These are phyloP conservation scores for Diarsia dahlii DNA, from an alignment of 2,888 invertebrate genomes.

Conservation along the genomic window DNA sequence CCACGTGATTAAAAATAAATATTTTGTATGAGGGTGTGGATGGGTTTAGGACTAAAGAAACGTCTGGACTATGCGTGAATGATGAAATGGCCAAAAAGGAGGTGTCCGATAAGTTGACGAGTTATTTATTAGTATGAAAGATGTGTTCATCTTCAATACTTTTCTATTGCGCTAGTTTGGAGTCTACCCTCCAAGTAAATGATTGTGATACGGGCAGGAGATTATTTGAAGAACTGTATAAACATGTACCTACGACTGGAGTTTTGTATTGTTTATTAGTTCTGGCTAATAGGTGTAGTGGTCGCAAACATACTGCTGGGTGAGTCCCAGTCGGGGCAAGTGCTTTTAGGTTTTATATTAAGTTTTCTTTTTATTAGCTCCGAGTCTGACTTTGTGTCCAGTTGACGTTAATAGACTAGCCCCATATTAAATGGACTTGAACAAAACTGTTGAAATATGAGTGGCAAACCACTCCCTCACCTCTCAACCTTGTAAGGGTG, in stretches of 20 bases:
- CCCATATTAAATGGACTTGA: no score
- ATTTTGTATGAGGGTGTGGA: not conserved
- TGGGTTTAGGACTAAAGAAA: not conserved
- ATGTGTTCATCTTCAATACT: no score
- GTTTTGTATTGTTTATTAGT: not conserved
- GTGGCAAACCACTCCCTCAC: not conserved
- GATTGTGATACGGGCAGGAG: no score
- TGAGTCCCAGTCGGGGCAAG: not conserved
- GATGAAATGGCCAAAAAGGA: no score
- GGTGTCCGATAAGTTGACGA: no score
- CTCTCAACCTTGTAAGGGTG: not conserved
- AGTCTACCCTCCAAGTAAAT: no score
- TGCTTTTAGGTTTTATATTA: not conserved
- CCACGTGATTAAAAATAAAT: no score
- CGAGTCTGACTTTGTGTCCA: not conserved
- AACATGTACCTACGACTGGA: not conserved
- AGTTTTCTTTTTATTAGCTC: not conserved
- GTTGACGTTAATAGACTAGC: not conserved
- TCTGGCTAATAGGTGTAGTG: not conserved
- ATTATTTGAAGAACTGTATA: not conserved
- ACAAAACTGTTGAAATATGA: not conserved
- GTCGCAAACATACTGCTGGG: not conserved
- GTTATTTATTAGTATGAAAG: no score
- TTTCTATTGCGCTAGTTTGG: no score
- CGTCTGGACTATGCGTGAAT: no score